phyloP scores from a whole-genome alignment of 37 sponge, comb jelly and placozoan genomes.

The Eunapius fragilis region DNA sequence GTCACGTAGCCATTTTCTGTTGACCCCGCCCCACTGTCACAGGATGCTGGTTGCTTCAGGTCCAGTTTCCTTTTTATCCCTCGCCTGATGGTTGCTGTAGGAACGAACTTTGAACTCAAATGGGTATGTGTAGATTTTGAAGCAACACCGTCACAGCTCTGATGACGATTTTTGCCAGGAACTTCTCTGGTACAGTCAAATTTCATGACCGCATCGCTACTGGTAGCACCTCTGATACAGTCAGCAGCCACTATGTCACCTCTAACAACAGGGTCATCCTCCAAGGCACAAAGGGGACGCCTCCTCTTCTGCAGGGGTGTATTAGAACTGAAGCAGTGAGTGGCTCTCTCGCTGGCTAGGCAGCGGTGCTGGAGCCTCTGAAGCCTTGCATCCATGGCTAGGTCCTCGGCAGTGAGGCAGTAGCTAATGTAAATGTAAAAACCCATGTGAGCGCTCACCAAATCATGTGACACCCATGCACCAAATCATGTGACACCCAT shows the following conservation, averaged over 20 bases:
- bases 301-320: slow-evolving; percentile 30
- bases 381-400: slow-evolving; percentile 33
- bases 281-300: not conserved
- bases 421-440: slow-evolving; percentile 16
- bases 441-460: not conserved
- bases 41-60: not conserved
- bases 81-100: not conserved
- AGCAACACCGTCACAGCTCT: not conserved
- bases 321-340: slow-evolving; percentile 31
- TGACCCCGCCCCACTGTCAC: not conserved
- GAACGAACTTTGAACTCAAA: not conserved
- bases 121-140: not conserved
- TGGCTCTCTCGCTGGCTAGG: slow-evolving; percentile 53
- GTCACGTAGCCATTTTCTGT: not conserved
- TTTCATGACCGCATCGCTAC: too few relatives aligned
- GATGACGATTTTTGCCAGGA: not conserved
- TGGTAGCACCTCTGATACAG: not conserved
- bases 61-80: not conserved
- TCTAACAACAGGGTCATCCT: not conserved
- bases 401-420: slow-evolving; percentile 36
- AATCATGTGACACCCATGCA: not conserved
- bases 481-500: not conserved
- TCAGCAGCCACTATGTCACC: not conserved
- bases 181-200: too few relatives aligned
- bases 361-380: slow-evolving; percentile 58